Evolutionary conservation across 2,888 invertebrate genomes (phyloP).

Genomic region (Cerastis leucographa): DNA sequence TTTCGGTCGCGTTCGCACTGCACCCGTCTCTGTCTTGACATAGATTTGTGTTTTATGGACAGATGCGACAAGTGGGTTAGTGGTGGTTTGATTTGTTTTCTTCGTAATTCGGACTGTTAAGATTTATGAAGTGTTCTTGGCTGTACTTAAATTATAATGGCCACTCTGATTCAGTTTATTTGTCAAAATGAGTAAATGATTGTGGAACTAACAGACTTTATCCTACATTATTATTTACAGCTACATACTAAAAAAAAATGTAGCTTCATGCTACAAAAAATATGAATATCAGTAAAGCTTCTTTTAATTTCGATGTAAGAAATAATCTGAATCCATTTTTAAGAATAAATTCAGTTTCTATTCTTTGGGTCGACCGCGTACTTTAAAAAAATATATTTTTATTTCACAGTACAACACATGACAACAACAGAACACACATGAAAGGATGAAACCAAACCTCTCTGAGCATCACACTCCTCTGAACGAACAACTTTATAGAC

Average conservation of each 20-base stretch:
- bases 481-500: neutral
- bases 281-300: neutral
- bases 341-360: too few species aligned
- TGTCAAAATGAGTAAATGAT: neutral
- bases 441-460: too few species aligned
- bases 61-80: conserved; percentile 62
- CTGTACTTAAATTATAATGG: conserved; percentile 5
- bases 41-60: conserved; percentile 72
- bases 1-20: conserved; percentile 83
- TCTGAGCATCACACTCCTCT: neutral
- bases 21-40: conserved; percentile 83
- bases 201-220: neutral
- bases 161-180: neutral
- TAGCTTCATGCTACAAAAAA: neutral
- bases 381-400: neutral
- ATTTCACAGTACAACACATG: too few species aligned
- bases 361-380: neutral
- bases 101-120: neutral
- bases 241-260: too few species aligned
- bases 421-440: neutral
- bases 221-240: neutral
- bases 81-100: conserved; percentile 8
- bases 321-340: neutral
- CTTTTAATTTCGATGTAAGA: neutral
- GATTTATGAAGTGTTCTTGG: neutral